Base-by-base conservation (phyloP, 1,140 invertebrate genomes). In the Geopemphigus sp. region DNA sequence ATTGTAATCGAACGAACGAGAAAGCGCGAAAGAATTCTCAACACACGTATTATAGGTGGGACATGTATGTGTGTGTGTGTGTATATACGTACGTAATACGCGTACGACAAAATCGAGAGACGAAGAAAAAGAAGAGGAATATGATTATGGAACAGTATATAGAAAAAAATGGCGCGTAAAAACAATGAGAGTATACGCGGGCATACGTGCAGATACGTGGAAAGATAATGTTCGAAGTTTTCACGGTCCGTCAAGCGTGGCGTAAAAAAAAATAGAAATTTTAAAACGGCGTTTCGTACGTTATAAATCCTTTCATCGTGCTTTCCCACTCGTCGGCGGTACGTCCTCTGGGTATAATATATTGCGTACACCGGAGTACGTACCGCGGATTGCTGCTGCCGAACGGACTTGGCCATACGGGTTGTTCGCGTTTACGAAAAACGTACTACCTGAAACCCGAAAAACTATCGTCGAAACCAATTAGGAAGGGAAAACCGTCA, bases 181-280 rank as follows among this genome's bases (percentile, higher is more conserved):
- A 61, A 76, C 73, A 76, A 76, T 76, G 57, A 45, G 32, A n/a
- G n/a, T 39, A 76, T 45, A 15, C 39, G 39, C n/a, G n/a, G n/a
- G n/a, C n/a, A n/a, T n/a, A n/a, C 56, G n/a, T 19, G 56, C 12
- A 76, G 73, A 76, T 76, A 76, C 57, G 61, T 53, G 73, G 39
- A 57, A 32, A 76, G 73, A 76, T 76, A 76, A 26, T 76, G 73
- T 61, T 61, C 54, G 57, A 59, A 76, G 56, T 76, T 76, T 76
- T 76, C 73, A 76, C 73, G 73, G 73, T 76, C 32, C 73, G 73
- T 76, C 73, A 76, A 76, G 73, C 73, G 73, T 76, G 56, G 73
- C 73, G 73, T 32, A 76, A 76, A 61, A 76, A 76, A 57, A 74
- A n/a, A n/a, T n/a, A n/a, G n/a, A n/a, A n/a, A n/a, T n/a, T n/a